A percentile compares a stretch with the other conserved stretches of the same genome.
Evolutionary conservation across 2,113 vertebrate genomes (phyloP).

Genomic region (Clinocottus analis): DNA sequence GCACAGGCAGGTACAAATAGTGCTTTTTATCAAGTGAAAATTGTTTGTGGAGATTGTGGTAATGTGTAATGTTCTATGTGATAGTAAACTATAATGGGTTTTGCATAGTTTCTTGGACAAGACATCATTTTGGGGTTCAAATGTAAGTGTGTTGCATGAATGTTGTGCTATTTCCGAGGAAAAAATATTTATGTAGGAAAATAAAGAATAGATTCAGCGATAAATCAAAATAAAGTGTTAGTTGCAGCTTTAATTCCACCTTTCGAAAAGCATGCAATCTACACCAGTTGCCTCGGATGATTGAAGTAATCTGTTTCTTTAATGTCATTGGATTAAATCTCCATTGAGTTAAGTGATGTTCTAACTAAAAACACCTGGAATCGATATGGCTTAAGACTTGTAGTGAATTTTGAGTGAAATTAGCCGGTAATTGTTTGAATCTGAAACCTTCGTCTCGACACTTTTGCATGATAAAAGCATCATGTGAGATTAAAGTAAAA

Average conservation of each 20-base stretch:
- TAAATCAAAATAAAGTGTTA: not conserved
- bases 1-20: slow-evolving; percentile 37
- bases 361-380: not conserved
- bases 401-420: slow-evolving; percentile 14
- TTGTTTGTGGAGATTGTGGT: not conserved
- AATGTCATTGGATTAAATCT: slow-evolving; percentile 2
- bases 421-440: not conserved
- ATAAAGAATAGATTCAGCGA: not conserved
- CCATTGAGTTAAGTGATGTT: not conserved
- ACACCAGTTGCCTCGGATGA: not conserved
- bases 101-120: not conserved
- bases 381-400: slow-evolving; percentile 9
- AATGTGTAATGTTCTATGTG: not conserved
- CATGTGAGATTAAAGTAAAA: not conserved
- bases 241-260: not conserved
- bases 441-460: not conserved
- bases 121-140: not conserved
- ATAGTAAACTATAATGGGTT: not conserved
- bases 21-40: no score
- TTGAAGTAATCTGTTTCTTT: not conserved
- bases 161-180: not conserved
- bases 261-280: not conserved
- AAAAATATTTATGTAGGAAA: no score
- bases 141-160: not conserved
- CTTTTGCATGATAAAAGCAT: not conserved